Evolutionary conservation across 2,888 invertebrate genomes (phyloP), one percentile per base, ranked within the genome.

Genomic region (Psylliodes chrysocephalus): DNA sequence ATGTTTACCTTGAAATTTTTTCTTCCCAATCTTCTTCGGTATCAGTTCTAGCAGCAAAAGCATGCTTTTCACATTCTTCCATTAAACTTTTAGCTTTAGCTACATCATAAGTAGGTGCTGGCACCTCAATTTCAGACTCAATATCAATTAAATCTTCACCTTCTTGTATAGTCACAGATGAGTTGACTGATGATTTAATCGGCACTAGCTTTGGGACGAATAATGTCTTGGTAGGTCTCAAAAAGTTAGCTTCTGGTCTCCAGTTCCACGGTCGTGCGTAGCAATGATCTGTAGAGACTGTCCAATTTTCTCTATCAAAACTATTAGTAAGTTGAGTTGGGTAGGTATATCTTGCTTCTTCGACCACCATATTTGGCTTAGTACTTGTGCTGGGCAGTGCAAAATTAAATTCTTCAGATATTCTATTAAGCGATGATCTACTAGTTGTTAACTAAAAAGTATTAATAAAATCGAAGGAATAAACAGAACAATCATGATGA

Each of bases 251-350:
- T 74, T 89, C 89, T 8, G 89, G 87, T 67, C 86, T 86, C 83
- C 89, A 87, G 75, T 88, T 89, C 84, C 88, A 88, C 52, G 91
- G 90, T 71, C 90, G 86, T 6, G 90, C 86, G 75, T 93, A 93
- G 74, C 88, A 87, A 75, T 93, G 92, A 75, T 93, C 92, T 80
- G 89, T 85, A 64, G 85, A 73, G 38, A 88, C 82, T 1, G 81
- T 72, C 74, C 75, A 78, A 51, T 70, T 69, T 28, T 76, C 76
- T 46, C 75, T 66, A 49, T 77, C 75, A 54, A 70, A 71, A 3
- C 70, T 68, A 53, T 71, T 74, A 6, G 70, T 74, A 52, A 73
- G 63, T 65, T 71, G 71, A 14, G 72, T 68, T 5, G 73, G 72
- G 33, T 71, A 73, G 7, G 71, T 73, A 55, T 75, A 73, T 49